Conservation (phyloP, 2,113 vertebrate species). For the Heloderma charlesbogerti region DNA sequence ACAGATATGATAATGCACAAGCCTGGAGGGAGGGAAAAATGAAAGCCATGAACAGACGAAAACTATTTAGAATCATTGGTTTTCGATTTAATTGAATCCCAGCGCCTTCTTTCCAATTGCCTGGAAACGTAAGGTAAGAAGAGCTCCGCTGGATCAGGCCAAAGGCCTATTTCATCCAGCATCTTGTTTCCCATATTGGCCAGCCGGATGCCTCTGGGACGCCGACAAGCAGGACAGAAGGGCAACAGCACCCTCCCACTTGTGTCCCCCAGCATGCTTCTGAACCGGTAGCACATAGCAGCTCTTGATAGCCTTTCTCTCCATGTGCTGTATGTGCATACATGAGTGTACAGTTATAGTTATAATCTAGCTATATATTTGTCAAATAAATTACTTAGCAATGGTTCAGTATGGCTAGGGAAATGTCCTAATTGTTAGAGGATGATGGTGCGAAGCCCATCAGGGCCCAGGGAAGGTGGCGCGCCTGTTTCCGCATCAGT, state of each 20-base stretch:
- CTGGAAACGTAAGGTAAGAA: not conserved
- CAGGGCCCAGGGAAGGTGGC: not conserved
- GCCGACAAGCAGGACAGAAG: not conserved
- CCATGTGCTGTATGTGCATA: not conserved
- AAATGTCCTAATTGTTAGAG: not conserved
- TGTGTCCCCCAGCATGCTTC: not conserved
- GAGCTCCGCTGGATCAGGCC: not conserved
- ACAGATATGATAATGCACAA: constrained; percentile 93
- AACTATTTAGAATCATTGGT: not conserved
- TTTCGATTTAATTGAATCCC: constrained; percentile 37
- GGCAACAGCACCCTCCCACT: not conserved
- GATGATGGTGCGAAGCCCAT: not conserved
- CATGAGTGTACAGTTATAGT: not conserved
- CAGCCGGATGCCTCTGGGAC: not conserved
- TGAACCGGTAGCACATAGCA: not conserved
- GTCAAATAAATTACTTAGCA: not conserved
- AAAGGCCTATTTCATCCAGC: not conserved
- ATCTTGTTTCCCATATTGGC: not conserved
- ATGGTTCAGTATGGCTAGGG: not conserved
- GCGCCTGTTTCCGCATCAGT: no score
- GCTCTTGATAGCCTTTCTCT: not conserved
- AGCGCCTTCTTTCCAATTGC: constrained; percentile 6
- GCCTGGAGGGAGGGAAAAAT: constrained; percentile 76
- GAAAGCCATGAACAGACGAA: constrained; percentile 42
- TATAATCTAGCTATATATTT: not conserved